Conservation (phyloP, 2,797 vertebrate species). For the Lithobates pipiens region DNA sequence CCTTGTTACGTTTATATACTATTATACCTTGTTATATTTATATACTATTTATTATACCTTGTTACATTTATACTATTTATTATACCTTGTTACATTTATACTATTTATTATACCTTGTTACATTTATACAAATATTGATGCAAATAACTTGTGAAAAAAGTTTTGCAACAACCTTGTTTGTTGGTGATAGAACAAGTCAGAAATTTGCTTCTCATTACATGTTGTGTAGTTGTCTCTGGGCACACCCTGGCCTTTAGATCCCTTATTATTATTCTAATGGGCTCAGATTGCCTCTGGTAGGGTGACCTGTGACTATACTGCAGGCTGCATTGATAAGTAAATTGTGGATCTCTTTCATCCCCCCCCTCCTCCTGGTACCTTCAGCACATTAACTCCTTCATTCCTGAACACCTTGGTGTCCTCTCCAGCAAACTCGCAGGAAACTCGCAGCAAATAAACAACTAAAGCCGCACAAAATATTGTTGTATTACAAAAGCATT, state of each 20-base stretch:
- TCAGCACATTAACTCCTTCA: constrained; percentile 21
- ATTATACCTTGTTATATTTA: too few species aligned
- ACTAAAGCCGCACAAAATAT: background rate
- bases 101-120: too few species aligned
- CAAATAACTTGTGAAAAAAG: too few species aligned
- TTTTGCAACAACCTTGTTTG: too few species aligned
- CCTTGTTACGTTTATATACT: too few species aligned
- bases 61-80: too few species aligned
- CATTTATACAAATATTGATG: too few species aligned
- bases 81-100: too few species aligned
- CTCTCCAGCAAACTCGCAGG: background rate
- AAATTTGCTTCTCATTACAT: too few species aligned
- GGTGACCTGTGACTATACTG: constrained; percentile 45
- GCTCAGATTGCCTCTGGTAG: constrained; percentile 22
- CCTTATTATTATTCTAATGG: background rate
- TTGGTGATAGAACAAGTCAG: too few species aligned
- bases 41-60: too few species aligned
- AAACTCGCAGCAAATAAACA: background rate
- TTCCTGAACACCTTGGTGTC: background rate
- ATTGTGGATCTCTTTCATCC: constrained; percentile 11
- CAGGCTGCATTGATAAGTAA: constrained; percentile 28
- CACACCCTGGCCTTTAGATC: background rate
- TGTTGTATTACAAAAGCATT: background rate
- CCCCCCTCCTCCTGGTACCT: background rate
- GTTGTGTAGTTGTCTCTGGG: background rate